Base-by-base conservation (phyloP, 2,888 invertebrate genomes). In the Cosmopolites sordidus region DNA sequence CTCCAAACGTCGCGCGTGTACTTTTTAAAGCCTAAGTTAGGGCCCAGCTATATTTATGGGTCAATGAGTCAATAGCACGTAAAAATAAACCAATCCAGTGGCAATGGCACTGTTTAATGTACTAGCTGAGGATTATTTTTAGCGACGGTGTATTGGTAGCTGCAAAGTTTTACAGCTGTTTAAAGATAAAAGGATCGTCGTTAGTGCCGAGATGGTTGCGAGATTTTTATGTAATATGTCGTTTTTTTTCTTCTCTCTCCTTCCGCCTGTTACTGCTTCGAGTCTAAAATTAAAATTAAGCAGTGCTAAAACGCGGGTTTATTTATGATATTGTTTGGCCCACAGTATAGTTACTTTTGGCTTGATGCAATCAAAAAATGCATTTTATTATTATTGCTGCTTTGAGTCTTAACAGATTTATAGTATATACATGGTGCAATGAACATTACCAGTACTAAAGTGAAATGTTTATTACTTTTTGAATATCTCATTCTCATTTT, bases 81-180 rank as follows among this genome's bases (percentile, higher is more conserved):
- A 48, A 48, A 55, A 55, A 55, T 55, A 55, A 51, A 55, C 51
- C 29, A 33, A 47, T 48, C 45, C 50, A 41, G 55, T 55, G 55
- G 51, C 55, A 55, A 55, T 55, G 55, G 55, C 55, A 55, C 55
- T 55, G 51, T 50, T 55, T 51, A 55, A 55, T 51, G 51, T 55
- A 45, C 48, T 51, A 55, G 55, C 55, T 55, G 43, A 29, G 18
- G 42, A 43, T 33, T 55, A 55, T 55, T 55, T 55, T 55, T 55
- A 55, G 38, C 29, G 33, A 29, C 49, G 16, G 33, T 39, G 51
- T 16, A 43, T 50, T 44, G 16, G 44, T 39, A 27, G 40, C 40
- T 15, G 40, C 46, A 42, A 14, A 50, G n/a, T 43, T 50, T 54
- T 46, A 42, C 41, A 45, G 54, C 16, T 30, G 48, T 49, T 49